These are phyloP conservation scores for Stenoptilia bipunctidactyla DNA, from an alignment of 2,888 invertebrate genomes.

Conservation along the genomic window DNA sequence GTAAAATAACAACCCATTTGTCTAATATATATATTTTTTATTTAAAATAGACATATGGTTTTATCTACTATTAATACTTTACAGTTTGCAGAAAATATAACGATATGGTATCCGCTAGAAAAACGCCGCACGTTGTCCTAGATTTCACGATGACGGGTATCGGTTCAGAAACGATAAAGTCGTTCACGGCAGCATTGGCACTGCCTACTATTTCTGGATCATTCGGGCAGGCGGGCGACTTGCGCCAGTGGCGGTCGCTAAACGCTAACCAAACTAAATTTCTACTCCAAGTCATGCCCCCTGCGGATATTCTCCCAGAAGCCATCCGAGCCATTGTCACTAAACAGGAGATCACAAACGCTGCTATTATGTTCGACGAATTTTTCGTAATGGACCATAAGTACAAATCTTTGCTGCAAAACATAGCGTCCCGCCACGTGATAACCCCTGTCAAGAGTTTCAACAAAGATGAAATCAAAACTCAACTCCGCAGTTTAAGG, in stretches of 20 bases:
- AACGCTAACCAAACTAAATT: slow-evolving; percentile 78
- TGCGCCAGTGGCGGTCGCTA: slow-evolving; percentile 85
- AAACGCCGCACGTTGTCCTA: slow-evolving; percentile 82
- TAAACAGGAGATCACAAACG: slow-evolving; percentile 89
- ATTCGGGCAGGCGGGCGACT: slow-evolving; percentile 87
- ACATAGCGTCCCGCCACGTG: slow-evolving; percentile 91
- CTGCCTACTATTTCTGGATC: slow-evolving; percentile 88
- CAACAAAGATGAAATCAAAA: slow-evolving; percentile 73
- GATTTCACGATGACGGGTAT: slow-evolving; percentile 87
- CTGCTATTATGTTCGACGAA: slow-evolving; percentile 91
- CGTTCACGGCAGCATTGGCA: slow-evolving; percentile 83
- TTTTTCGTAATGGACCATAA: slow-evolving; percentile 94
- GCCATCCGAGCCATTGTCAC: slow-evolving; percentile 84
- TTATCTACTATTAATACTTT: too few relatives aligned
- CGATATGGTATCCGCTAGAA: slow-evolving; percentile 73
- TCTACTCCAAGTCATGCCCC: slow-evolving; percentile 86
- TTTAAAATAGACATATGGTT: neutral
- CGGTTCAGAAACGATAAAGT: slow-evolving; percentile 87
- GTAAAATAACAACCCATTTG: too few relatives aligned
- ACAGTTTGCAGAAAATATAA: slow-evolving; percentile 82
- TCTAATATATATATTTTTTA: too few relatives aligned
- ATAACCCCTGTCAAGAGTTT: slow-evolving; percentile 76
- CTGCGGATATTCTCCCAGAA: slow-evolving; percentile 87
- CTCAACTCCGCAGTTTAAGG: slow-evolving; percentile 79
- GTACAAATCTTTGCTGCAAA: slow-evolving; percentile 90